Conservation (phyloP, 2,888 invertebrate species). For the Bombylius major region DNA sequence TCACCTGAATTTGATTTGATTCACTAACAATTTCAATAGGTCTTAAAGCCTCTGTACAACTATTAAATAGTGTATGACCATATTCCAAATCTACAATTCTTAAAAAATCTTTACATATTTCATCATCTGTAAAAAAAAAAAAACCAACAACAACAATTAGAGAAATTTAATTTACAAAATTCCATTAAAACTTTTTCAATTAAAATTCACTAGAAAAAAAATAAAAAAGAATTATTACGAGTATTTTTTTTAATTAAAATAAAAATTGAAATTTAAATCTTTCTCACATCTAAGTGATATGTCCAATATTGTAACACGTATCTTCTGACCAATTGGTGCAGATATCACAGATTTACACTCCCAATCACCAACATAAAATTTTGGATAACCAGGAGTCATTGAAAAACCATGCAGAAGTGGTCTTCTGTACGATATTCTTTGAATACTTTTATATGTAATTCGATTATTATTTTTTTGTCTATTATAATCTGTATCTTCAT, state of each 20-base stretch:
- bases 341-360: slow-evolving; percentile 55
- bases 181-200: too few species aligned
- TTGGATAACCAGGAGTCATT: slow-evolving; percentile 60
- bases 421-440: slow-evolving; percentile 16
- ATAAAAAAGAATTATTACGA: too few species aligned
- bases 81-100: slow-evolving; percentile 16
- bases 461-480: neutral
- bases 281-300: slow-evolving; percentile 55
- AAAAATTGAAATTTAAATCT: neutral
- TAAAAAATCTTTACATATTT: slow-evolving; percentile 19
- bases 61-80: slow-evolving; percentile 16
- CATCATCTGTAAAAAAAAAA: slow-evolving; percentile 15
- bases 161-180: too few species aligned
- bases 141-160: too few species aligned
- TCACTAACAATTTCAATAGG: slow-evolving; percentile 17
- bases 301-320: slow-evolving; percentile 54
- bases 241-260: too few species aligned
- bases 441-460: slow-evolving; percentile 15
- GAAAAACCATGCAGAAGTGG: slow-evolving; percentile 44
- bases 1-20: slow-evolving; percentile 20
- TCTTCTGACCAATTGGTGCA: slow-evolving; percentile 48
- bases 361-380: slow-evolving; percentile 53
- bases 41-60: slow-evolving; percentile 16
- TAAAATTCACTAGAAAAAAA: too few species aligned
- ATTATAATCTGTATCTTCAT: neutral